Percentiles rank a stretch among this genome's conserved stretches.
phyloP scores from a whole-genome alignment of 1,140 invertebrate species.

The Orussus abietinus region DNA sequence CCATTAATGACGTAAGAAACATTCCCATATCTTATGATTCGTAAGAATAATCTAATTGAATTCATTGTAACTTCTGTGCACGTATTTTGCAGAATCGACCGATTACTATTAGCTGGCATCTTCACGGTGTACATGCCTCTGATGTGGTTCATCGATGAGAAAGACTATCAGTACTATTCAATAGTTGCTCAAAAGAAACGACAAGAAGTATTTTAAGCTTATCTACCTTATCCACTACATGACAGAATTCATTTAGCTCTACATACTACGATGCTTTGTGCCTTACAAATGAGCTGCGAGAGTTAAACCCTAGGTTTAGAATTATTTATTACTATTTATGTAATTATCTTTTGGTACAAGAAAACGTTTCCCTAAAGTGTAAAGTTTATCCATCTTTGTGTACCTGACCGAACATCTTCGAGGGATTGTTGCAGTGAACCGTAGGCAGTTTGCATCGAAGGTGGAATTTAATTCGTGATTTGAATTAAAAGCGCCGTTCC shows the following conservation, averaged over 20 bases:
- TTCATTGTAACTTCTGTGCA: conserved; percentile 1
- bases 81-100: conserved; percentile 50
- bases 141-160: conserved; percentile 53
- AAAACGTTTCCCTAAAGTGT: no score
- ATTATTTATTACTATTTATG: no score
- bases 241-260: no score
- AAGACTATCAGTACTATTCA: conserved; percentile 52
- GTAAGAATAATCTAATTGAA: conserved; percentile 7
- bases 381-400: no score
- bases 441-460: no score
- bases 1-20: conserved; percentile 56
- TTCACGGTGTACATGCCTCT: conserved; percentile 54
- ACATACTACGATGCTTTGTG: no score
- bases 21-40: background rate
- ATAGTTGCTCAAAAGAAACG: conserved; percentile 33
- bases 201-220: conserved; percentile 21
- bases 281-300: no score
- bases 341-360: no score
- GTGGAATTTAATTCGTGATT: conserved; percentile 67
- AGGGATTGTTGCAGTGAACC: no score
- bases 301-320: no score
- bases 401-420: no score
- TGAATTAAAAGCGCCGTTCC: conserved; percentile 80
- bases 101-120: conserved; percentile 47
- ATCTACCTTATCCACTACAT: background rate